Base-by-base conservation (phyloP, 2,797 vertebrate species). In the Harpagifer antarcticus region DNA sequence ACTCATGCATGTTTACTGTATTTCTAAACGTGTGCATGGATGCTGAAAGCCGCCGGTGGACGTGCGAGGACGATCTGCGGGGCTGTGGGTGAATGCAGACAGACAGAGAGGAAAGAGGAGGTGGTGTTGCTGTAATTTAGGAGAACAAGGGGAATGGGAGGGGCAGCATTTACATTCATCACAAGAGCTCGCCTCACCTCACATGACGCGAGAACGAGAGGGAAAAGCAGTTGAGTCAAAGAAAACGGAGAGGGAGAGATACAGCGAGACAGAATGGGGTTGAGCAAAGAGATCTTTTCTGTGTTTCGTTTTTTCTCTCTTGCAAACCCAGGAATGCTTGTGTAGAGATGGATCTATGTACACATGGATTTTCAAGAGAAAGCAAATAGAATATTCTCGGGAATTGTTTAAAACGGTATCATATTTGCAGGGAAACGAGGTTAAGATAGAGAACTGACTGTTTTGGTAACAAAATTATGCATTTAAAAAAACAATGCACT, bases 81-180 rank as follows among this genome's bases (percentile, higher is more conserved):
- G 66, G 47, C 72, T 72, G 76, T 82, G 86, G 84, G 78, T 82
- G 86, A 88, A 89, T 55, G 83, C 63, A 48, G 78, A 59, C 76
- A 74, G 86, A 86, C 72, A 68, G 83, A 70, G 76, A 3, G 62
- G 45, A 72, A 77, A 81, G 81, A 84, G 78, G 83, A 77, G 89
- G 82, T 50, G 75, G 84, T 84, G 87, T 91, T 87, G 88, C 78
- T 79, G 86, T 92, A 89, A 93, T 91, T 91, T 91, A 79, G 84
- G 78, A 76, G 90, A 92, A 90, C 86, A 89, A 82, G 85, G 40
- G 8, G 33, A 37, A 84, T 49, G 77, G 92, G 89, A 87, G 88
- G 87, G 85, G 79, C 76, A 68, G 69, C 88, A 86, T 91, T 93
- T 91, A 91, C 84, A 92, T 93, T 91, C 90, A 92, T 87, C 91